A percentile compares a stretch with the other conserved stretches of the same genome.
These are phyloP conservation scores for Nannospalax galili DNA, from an alignment of 2,113 vertebrate species.

Conservation along the genomic window DNA sequence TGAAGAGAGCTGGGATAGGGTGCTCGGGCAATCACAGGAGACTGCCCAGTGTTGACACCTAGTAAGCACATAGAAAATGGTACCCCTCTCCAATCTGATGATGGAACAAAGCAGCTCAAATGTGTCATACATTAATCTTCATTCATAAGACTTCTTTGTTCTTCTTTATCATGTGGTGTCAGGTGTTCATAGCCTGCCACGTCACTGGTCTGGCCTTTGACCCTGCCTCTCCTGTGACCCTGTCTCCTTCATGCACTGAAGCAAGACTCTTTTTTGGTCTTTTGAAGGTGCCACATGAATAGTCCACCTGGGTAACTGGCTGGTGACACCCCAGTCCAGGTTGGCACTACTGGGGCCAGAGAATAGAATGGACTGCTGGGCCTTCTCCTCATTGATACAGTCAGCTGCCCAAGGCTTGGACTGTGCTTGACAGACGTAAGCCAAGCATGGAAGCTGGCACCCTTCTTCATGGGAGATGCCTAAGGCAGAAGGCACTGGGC, in stretches of 20 bases:
- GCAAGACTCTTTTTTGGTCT: background rate
- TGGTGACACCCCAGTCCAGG: background rate
- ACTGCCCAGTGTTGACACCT: background rate
- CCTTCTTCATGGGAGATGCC: background rate
- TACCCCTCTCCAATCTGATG: background rate
- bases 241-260: background rate
- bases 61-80: background rate
- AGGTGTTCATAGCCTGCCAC: background rate
- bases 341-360: background rate
- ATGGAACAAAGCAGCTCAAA: background rate
- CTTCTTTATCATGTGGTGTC: background rate
- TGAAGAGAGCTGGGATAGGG: background rate
- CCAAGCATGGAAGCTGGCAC: background rate
- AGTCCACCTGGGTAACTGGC: background rate
- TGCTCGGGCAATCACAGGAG: background rate
- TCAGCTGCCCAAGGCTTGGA: background rate
- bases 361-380: background rate
- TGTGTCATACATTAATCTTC: constrained; percentile 1
- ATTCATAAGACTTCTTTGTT: background rate
- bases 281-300: background rate
- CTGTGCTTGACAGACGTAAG: background rate
- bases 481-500: background rate
- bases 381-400: background rate
- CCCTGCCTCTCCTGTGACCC: background rate
- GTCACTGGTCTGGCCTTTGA: background rate